Percentiles rank a stretch among this genome's conserved stretches.
These are phyloP conservation scores for Calephelis nemesis DNA, from an alignment of 1,140 invertebrate species.

Conservation along the genomic window DNA sequence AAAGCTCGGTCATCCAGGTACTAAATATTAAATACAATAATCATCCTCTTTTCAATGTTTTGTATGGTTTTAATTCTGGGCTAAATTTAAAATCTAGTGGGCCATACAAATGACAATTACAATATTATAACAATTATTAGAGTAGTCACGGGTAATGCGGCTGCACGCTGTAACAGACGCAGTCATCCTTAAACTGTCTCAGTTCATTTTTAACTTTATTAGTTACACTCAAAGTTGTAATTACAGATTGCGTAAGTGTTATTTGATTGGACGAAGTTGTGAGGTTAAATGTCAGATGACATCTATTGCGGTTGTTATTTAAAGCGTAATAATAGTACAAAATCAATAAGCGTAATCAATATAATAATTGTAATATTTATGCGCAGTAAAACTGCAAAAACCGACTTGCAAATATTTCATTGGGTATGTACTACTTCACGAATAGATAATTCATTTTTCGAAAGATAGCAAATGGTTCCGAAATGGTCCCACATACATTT, in stretches of 20 bases:
- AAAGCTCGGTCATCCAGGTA: too few relatives aligned
- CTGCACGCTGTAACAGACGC: neutral
- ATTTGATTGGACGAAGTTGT: conserved; percentile 24
- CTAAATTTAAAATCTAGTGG: neutral
- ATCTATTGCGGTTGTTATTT: conserved; percentile 5
- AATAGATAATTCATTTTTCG: too few relatives aligned
- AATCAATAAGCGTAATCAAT: neutral
- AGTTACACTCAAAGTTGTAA: conserved; percentile 10
- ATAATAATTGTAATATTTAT: neutral
- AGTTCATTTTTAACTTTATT: neutral
- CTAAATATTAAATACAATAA: too few relatives aligned
- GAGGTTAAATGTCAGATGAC: conserved; percentile 28
- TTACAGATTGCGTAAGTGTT: neutral
- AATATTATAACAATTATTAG: conserved; percentile 6
- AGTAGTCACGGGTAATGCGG: neutral
- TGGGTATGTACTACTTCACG: too few relatives aligned
- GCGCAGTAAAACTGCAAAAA: neutral
- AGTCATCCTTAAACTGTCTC: neutral
- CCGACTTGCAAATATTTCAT: too few relatives aligned
- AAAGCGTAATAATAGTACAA: conserved; percentile 1
- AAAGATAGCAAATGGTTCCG: too few relatives aligned
- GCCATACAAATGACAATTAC: neutral
- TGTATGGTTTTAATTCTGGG: too few relatives aligned
- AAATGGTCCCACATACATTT: too few relatives aligned
- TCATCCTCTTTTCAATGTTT: too few relatives aligned